Conservation (phyloP, 2,888 invertebrate genomes). For the Prostheceraeus crozeri region DNA sequence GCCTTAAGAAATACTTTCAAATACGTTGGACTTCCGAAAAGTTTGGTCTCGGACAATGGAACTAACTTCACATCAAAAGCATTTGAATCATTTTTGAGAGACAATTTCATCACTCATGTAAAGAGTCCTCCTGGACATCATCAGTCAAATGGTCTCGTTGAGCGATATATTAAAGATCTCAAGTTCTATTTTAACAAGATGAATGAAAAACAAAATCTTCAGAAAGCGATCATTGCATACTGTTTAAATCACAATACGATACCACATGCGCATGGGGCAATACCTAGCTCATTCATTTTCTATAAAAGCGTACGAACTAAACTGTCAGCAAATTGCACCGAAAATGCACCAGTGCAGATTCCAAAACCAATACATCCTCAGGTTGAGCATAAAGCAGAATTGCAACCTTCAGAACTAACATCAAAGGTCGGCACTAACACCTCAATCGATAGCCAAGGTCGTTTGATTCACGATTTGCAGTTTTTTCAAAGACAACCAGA, state of each 20-base stretch:
- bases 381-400: too few species aligned
- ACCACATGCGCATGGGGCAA: slow-evolving; percentile 14
- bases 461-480: too few species aligned
- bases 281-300: slow-evolving; percentile 8
- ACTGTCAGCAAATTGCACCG: slow-evolving; percentile 3
- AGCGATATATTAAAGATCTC: background rate
- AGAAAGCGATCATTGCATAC: background rate
- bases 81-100: background rate
- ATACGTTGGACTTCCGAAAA: background rate
- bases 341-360: too few species aligned
- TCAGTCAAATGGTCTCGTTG: background rate
- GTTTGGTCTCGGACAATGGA: slow-evolving; percentile 22
- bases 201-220: too few species aligned
- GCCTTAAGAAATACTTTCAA: slow-evolving; percentile 11
- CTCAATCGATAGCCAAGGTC: too few species aligned
- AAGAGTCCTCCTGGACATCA: slow-evolving; percentile 6
- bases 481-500: too few species aligned
- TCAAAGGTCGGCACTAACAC: too few species aligned
- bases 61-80: slow-evolving; percentile 15
- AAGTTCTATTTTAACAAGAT: too few species aligned
- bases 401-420: too few species aligned
- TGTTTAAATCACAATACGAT: slow-evolving; percentile 13
- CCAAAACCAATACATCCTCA: too few species aligned
- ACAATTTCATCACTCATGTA: slow-evolving; percentile 11
- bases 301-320: slow-evolving; percentile 17